Evolutionary conservation across 2,113 vertebrate species (phyloP).

Genomic region (Paramisgurnus dabryanus): DNA sequence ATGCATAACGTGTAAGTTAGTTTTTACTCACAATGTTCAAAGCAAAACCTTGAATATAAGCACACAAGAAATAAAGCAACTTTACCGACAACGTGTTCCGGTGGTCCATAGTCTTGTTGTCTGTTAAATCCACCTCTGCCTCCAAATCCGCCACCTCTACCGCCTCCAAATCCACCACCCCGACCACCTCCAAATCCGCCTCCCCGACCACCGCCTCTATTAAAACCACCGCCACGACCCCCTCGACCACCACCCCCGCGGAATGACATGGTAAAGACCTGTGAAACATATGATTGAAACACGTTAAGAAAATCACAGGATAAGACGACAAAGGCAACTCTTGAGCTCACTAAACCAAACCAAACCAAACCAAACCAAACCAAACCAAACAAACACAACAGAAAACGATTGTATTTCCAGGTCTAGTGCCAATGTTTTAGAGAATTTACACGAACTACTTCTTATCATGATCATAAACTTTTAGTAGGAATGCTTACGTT

Average conservation of each 20-base stretch:
- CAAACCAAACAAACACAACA: background rate
- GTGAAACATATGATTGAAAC: background rate
- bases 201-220: constrained; percentile 66
- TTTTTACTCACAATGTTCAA: too few relatives aligned
- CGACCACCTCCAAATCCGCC: constrained; percentile 48
- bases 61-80: background rate
- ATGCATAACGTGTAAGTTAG: too few relatives aligned
- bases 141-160: constrained; percentile 51
- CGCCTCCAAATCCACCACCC: constrained; percentile 53
- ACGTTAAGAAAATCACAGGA: background rate
- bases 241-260: constrained; percentile 77
- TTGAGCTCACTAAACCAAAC: background rate
- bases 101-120: constrained; percentile 92
- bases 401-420: background rate
- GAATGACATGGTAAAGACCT: constrained; percentile 81
- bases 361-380: too few relatives aligned
- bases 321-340: background rate
- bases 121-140: constrained; percentile 84
- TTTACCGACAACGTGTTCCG: constrained; percentile 92
- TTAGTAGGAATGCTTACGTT: background rate
- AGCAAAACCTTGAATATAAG: too few relatives aligned
- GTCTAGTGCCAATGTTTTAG: background rate
- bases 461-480: too few relatives aligned
- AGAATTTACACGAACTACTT: background rate
- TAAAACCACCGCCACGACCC: constrained; percentile 62